Conservation (phyloP, 2,888 invertebrate genomes). For the Drosophila atripex region DNA sequence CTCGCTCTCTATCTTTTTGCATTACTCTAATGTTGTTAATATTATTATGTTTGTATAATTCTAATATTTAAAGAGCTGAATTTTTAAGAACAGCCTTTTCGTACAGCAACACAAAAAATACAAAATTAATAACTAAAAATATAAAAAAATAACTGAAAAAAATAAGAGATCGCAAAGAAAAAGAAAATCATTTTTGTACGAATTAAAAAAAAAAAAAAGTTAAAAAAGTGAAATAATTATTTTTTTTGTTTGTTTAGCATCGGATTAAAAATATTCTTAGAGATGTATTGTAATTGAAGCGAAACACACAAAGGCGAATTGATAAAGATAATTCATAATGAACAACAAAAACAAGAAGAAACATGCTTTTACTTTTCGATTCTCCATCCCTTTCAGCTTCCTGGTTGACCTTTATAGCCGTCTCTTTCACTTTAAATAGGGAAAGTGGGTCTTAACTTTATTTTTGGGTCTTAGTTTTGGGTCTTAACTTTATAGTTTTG, state of each 20-base stretch:
- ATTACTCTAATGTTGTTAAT: slow-evolving; percentile 74
- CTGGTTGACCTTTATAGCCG: not conserved
- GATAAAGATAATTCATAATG: slow-evolving; percentile 47
- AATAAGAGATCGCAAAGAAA: not conserved
- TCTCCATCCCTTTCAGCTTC: slow-evolving; percentile 20
- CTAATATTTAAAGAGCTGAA: slow-evolving; percentile 62
- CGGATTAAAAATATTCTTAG: slow-evolving; percentile 40
- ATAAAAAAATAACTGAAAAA: not conserved
- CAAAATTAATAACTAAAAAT: slow-evolving; percentile 24
- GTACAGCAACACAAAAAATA: slow-evolving; percentile 13
- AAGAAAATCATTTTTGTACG: slow-evolving; percentile 31
- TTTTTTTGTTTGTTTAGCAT: slow-evolving; percentile 42
- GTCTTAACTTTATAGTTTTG: not conserved
- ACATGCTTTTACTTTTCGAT: slow-evolving; percentile 5
- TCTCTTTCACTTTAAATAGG: slow-evolving; percentile 19
- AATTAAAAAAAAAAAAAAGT: slow-evolving; percentile 4
- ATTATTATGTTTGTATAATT: slow-evolving; percentile 75
- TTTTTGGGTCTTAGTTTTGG: not conserved
- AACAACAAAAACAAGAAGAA: slow-evolving; percentile 10
- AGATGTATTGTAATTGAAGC: slow-evolving; percentile 37
- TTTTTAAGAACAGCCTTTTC: slow-evolving; percentile 6
- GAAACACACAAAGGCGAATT: slow-evolving; percentile 32
- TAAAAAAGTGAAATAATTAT: slow-evolving; percentile 1
- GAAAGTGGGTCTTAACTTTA: slow-evolving; percentile 12
- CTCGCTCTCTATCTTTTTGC: slow-evolving; percentile 30